A percentile compares a stretch with the other conserved stretches of the same genome.
Conservation (phyloP, 2,888 invertebrate species). For the Cremastinae sp. region DNA sequence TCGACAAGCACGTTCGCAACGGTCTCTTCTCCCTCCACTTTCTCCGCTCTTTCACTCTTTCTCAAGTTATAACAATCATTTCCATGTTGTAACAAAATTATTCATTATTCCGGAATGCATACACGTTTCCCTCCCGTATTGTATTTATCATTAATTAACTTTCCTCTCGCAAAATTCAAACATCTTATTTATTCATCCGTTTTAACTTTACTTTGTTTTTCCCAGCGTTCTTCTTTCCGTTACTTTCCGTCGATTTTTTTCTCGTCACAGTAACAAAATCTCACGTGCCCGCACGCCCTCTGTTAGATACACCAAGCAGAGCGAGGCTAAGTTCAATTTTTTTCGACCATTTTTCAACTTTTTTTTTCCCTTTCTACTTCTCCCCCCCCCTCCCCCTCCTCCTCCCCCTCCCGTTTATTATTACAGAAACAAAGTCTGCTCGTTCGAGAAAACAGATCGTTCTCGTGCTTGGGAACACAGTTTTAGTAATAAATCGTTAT, state of each 20-base stretch:
- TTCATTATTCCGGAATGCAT: slow-evolving; percentile 63
- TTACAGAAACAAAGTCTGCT: slow-evolving; percentile 21
- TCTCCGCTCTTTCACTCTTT: slow-evolving; percentile 40
- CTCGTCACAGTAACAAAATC: slow-evolving; percentile 31
- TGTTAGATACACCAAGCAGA: slow-evolving; percentile 55
- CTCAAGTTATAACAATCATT: slow-evolving; percentile 57
- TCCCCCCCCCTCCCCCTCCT: not conserved
- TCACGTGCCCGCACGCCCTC: slow-evolving; percentile 40
- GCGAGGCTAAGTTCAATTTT: slow-evolving; percentile 52
- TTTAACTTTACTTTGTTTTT: not conserved
- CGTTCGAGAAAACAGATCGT: slow-evolving; percentile 19
- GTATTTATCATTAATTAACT: slow-evolving; percentile 6
- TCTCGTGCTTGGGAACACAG: slow-evolving; percentile 20
- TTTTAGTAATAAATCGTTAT: not conserved
- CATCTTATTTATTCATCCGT: slow-evolving; percentile 1
- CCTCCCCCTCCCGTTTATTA: not conserved
- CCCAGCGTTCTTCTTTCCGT: slow-evolving; percentile 1
- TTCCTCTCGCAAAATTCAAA: slow-evolving; percentile 10
- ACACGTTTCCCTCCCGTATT: slow-evolving; percentile 47
- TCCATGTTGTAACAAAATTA: slow-evolving; percentile 63
- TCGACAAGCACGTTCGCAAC: slow-evolving; percentile 64
- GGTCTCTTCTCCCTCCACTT: slow-evolving; percentile 62
- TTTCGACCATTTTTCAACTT: slow-evolving; percentile 14
- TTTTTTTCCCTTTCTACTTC: slow-evolving; percentile 3
- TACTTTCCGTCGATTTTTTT: slow-evolving; percentile 3